Evolutionary conservation across 2,797 vertebrate genomes (phyloP), one percentile per base, ranked within the genome.

Genomic region (Paguma larvata): DNA sequence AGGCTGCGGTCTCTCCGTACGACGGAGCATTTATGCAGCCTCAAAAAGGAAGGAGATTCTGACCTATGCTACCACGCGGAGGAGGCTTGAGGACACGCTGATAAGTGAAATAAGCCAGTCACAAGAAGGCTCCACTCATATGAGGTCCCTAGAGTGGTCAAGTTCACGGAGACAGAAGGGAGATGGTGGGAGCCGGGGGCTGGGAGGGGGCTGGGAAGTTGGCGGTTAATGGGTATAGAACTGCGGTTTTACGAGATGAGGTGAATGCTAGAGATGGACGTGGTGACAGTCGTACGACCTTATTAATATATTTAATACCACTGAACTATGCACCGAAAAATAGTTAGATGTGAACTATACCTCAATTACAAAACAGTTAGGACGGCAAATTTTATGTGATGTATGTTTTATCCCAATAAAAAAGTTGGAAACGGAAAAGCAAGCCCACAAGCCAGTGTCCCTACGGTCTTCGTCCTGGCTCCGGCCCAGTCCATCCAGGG

Each of bases 81-180:
- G 21, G 21, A 27, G 46, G 2, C 62, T n/a, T 41, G 73, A 70
- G 73, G 51, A 21, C 18, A 25, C 1, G 1, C 1, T 1, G 14
- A 13, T 21, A 44, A 72, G 41, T 1, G 80, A 48, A 41, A n/a
- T 30, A 21, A 63, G 63, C 51, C 88, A 19, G 72, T 30, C 41
- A 41, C 88, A 15, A 8, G 32, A 62, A 30, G 11, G 8, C 3
- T 68, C 32, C 14, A 11, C 19, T 27, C 19, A 4, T 2, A 7
- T 0, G 19, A 41, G 51, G 18, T n/a, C 6, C 63, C 19, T 8
- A 9, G n/a, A 51, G 51, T 0, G 6, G n/a, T 3, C 41, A 27
- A 41, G n/a, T 2, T 51, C 62, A 51, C 0, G 13, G 72, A n/a
- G n/a, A 79, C 41, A 18, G 46, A 18, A 38, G 19, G 67, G 0